These are phyloP conservation scores for Bergia sp. DNA, from an alignment of 92 coral and sea anemone species.

Conservation along the genomic window DNA sequence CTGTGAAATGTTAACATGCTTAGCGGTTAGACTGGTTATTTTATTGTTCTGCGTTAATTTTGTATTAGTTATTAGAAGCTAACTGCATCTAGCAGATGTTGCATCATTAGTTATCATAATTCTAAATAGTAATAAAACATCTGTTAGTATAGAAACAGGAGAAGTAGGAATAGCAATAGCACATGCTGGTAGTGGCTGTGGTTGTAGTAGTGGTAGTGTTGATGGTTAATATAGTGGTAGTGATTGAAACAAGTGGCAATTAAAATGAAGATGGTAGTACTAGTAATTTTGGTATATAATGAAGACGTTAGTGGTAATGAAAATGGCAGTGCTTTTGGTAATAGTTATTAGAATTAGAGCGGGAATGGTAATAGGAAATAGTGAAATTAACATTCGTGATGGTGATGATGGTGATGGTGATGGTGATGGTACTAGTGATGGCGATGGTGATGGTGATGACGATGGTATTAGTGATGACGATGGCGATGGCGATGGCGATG, in stretches of 20 bases:
- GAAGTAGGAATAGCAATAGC: background rate
- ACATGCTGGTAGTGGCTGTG: background rate
- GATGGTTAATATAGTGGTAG: background rate
- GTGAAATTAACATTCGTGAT: background rate
- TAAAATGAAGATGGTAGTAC: background rate
- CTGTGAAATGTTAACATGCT: constrained; percentile 21
- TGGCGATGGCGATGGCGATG: background rate
- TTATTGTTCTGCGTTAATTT: background rate
- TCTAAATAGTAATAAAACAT: background rate
- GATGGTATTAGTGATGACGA: background rate
- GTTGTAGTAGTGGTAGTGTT: background rate
- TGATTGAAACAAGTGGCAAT: background rate
- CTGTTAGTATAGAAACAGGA: background rate
- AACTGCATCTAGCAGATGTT: background rate
- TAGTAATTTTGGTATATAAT: background rate
- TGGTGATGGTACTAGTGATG: background rate
- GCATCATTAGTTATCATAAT: background rate
- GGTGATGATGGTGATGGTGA: background rate
- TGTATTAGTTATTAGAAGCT: background rate
- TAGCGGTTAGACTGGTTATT: constrained; percentile 15
- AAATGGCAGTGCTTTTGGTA: background rate
- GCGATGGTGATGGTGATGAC: background rate
- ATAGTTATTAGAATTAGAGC: background rate
- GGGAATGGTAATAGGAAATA: no score
- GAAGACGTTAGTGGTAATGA: background rate